phyloP scores from a whole-genome alignment of 2,888 invertebrate genomes.

The Dasysyrphus albostriatus region DNA sequence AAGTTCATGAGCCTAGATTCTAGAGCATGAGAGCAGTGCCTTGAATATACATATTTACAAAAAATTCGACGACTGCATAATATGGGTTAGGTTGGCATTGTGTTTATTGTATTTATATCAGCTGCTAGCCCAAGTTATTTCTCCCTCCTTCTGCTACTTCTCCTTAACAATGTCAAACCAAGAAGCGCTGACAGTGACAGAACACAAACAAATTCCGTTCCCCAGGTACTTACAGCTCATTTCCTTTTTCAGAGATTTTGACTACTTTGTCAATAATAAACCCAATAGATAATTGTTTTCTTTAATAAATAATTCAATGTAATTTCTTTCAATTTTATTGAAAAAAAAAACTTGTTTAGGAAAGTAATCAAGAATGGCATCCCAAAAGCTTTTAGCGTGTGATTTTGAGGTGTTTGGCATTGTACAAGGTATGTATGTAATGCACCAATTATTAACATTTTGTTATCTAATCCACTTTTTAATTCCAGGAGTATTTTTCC shows the following conservation, averaged over 20 bases:
- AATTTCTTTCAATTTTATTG: not conserved
- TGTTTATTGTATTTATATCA: not conserved
- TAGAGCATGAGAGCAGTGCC: no score
- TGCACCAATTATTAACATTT: not conserved
- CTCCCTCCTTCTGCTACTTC: not conserved
- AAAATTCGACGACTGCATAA: not conserved
- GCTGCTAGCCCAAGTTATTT: not conserved
- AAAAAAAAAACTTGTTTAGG: not conserved
- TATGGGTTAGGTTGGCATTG: not conserved
- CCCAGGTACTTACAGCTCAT: not conserved
- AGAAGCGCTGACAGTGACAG: not conserved
- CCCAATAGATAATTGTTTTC: not conserved
- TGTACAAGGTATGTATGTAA: slow-evolving; percentile 80
- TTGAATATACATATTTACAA: no score
- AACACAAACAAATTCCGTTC: not conserved
- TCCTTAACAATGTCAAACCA: not conserved
- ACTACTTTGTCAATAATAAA: not conserved
- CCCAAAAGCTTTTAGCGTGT: slow-evolving; percentile 77
- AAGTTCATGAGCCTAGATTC: no score
- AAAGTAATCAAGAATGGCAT: slow-evolving; percentile 27
- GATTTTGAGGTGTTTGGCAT: slow-evolving; percentile 82
- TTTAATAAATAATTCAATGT: not conserved
- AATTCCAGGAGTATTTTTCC: slow-evolving; percentile 81
- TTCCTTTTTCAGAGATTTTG: not conserved
- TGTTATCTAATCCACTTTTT: slow-evolving; percentile 46